Evolutionary conservation across 2,797 vertebrate species (phyloP).

Genomic region (Taeniopygia guttata): DNA sequence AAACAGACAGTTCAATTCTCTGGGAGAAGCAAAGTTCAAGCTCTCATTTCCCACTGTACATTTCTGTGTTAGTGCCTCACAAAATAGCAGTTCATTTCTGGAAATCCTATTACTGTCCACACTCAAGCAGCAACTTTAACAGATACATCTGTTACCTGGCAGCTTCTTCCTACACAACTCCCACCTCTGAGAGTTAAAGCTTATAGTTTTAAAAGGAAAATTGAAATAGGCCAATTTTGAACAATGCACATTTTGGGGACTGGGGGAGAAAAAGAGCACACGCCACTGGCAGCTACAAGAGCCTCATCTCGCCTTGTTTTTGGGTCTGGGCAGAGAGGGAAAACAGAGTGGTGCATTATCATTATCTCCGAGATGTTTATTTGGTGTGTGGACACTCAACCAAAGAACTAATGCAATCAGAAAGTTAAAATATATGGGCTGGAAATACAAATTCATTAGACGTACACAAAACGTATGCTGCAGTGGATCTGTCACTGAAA

Average conservation of each 20-base stretch:
- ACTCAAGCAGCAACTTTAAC: constrained; percentile 66
- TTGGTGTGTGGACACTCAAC: constrained; percentile 52
- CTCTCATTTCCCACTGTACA: constrained; percentile 63
- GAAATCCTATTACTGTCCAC: constrained; percentile 70
- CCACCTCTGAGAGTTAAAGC: constrained; percentile 56
- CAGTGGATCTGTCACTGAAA: constrained; percentile 33
- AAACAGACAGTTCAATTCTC: constrained; percentile 40
- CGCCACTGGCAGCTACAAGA: neutral
- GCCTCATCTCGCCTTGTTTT: neutral
- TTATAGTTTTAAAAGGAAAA: constrained; percentile 62
- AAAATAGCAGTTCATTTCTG: constrained; percentile 71
- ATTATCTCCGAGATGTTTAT: constrained; percentile 45
- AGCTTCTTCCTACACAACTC: constrained; percentile 56
- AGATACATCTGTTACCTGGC: constrained; percentile 54
- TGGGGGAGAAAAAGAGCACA: neutral
- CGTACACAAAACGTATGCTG: constrained; percentile 42
- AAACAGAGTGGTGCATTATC: constrained; percentile 32
- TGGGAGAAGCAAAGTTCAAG: constrained; percentile 62
- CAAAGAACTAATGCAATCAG: constrained; percentile 38
- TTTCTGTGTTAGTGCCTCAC: constrained; percentile 64
- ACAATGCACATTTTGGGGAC: neutral
- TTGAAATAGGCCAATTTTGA: constrained; percentile 62
- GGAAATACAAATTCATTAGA: constrained; percentile 67
- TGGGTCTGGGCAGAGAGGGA: neutral
- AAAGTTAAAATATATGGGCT: constrained; percentile 67